Base-by-base conservation (phyloP, 2,797 vertebrate species). In the Sebastes minor region DNA sequence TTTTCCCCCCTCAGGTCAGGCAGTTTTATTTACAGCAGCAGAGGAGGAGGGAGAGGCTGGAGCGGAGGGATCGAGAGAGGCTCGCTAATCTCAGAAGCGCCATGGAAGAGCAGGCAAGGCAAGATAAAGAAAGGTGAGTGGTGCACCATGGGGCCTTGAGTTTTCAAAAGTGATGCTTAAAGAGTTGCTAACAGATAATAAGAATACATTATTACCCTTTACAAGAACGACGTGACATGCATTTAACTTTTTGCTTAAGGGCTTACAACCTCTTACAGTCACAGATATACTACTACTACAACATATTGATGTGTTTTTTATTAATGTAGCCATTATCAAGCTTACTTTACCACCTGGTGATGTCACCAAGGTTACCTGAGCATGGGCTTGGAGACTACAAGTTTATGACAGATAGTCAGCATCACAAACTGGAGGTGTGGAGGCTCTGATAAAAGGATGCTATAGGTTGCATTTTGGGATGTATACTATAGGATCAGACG, bases 101-200 rank as follows among this genome's bases (percentile, higher is more conserved):
- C 85, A 96, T 98, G 95, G 95, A 96, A 77, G 95, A 98, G 53
- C 97, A 97, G 93, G 96, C 97, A 2, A 86, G 85, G 90, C 96
- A 91, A 94, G 97, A 98, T 91, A 96, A 92, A 94, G 95, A 98
- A 92, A 96, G 98, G 98, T 98, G 82, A 83, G 88, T 49, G 38
- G 27, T 75, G 65, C 69, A 62, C 12, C 22, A 28, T 59, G 57
- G 74, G 79, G 77, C 46, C 18, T 46, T 32, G 65, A 69, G 64
- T 66, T 73, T 68, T 67, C 20, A 33, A 62, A 59, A 57, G 23
- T 56, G 56, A 28, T 61, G 8, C 35, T 53, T 11, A 70, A 61
- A 49, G 27, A 73, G 57, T 59, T 52, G 28, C 23, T 33, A 76
- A 46, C 42, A 46, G 42, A 46, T 46, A 46, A 46, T 46, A 23